These are phyloP conservation scores for Cantharis rustica DNA, from an alignment of 2,888 invertebrate species.

Conservation along the genomic window DNA sequence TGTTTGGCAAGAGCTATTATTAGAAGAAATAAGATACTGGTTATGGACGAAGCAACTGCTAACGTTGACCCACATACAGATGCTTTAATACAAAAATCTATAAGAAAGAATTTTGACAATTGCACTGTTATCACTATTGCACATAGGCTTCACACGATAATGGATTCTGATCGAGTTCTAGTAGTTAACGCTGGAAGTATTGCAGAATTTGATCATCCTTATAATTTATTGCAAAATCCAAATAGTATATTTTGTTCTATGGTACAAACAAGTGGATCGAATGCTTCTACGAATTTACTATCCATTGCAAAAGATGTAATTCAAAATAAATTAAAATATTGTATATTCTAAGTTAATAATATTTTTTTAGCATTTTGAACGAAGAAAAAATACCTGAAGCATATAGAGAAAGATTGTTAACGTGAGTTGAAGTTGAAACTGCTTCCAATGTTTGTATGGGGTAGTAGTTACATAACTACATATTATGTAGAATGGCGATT, in stretches of 20 bases:
- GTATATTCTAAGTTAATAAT: neutral
- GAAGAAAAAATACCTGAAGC: neutral
- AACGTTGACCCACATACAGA: conserved; percentile 80
- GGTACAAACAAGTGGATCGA: conserved; percentile 69
- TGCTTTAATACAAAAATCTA: conserved; percentile 73
- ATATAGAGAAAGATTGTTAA: neutral
- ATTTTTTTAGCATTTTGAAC: neutral
- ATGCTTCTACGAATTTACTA: conserved; percentile 41
- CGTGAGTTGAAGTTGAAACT: conserved; percentile 42
- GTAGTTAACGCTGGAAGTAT: conserved; percentile 77
- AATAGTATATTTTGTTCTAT: conserved; percentile 68
- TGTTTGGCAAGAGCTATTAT: conserved; percentile 68
- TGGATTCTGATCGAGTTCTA: conserved; percentile 78
- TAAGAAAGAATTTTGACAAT: conserved; percentile 69
- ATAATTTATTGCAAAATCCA: conserved; percentile 63
- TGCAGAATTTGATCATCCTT: conserved; percentile 76
- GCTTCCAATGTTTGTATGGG: neutral
- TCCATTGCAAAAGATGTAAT: conserved; percentile 44
- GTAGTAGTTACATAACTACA: too few species aligned
- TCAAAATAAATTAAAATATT: neutral
- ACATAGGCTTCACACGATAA: conserved; percentile 78
- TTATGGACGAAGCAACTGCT: conserved; percentile 73
- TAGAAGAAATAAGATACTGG: conserved; percentile 51
- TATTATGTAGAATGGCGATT: too few species aligned
- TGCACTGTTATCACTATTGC: conserved; percentile 82